A percentile compares a stretch with the other conserved stretches of the same genome.
Conservation (phyloP, 2,113 vertebrate species). For the Clarias gariepinus region DNA sequence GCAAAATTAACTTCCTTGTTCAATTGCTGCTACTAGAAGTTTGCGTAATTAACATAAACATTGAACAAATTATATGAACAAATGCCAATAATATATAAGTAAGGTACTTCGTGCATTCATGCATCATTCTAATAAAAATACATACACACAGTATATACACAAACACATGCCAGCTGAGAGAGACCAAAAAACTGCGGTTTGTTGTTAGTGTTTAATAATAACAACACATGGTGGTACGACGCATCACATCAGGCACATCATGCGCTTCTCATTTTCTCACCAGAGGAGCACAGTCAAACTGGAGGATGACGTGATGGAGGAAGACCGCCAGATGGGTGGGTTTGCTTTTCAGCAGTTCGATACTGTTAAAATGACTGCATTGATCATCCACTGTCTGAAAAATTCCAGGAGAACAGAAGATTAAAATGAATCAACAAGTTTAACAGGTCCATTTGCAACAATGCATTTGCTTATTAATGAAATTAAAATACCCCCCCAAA, state of each 20-base stretch:
- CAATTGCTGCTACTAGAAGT: not conserved
- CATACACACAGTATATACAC: not conserved
- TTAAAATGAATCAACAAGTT: not conserved
- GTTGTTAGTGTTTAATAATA: not conserved
- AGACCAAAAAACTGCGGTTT: not conserved
- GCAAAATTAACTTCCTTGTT: not conserved
- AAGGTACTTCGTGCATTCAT: not conserved
- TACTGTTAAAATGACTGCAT: constrained; percentile 75
- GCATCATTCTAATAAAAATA: not conserved
- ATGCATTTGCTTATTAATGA: no score
- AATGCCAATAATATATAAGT: not conserved
- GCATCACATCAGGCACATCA: not conserved
- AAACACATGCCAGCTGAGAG: not conserved
- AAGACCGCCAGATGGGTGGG: constrained; percentile 86
- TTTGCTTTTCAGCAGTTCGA: constrained; percentile 75
- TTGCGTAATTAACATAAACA: not conserved
- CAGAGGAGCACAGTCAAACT: constrained; percentile 85
- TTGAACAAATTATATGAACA: not conserved
- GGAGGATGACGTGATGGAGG: constrained; percentile 84
- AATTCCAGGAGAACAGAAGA: not conserved
- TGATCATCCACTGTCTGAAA: constrained; percentile 75
- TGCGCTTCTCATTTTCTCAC: constrained; percentile 65
- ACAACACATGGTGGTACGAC: not conserved
- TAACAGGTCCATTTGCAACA: not conserved
- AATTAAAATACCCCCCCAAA: not conserved